Evolutionary conservation across 2,113 vertebrate genomes (phyloP).

Genomic region (Bos javanicus): DNA sequence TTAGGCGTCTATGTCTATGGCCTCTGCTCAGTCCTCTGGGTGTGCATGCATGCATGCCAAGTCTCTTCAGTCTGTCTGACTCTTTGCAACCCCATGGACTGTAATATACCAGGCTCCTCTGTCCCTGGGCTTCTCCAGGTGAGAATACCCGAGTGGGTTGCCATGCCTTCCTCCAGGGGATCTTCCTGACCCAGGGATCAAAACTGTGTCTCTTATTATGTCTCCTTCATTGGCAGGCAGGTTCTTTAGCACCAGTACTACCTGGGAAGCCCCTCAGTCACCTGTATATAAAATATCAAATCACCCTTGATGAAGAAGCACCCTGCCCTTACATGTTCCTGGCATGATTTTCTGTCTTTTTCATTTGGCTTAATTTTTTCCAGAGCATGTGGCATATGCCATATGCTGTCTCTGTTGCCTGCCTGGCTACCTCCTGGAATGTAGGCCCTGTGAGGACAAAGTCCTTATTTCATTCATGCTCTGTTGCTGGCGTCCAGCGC

Average conservation of each 20-base stretch:
- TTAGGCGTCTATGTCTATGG: neutral
- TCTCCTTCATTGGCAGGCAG: neutral
- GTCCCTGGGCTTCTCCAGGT: neutral
- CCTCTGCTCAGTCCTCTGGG: neutral
- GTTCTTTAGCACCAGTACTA: neutral
- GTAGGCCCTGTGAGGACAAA: neutral
- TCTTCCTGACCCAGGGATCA: neutral
- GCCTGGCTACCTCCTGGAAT: too few relatives aligned
- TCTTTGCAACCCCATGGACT: neutral
- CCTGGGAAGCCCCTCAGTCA: neutral
- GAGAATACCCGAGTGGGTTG: neutral
- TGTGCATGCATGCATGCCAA: neutral
- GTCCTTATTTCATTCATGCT: neutral
- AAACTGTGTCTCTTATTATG: neutral
- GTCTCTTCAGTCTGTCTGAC: neutral
- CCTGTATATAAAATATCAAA: neutral
- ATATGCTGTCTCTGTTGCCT: neutral
- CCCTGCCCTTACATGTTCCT: too few relatives aligned
- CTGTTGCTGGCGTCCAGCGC: rapidly evolving
- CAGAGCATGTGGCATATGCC: neutral
- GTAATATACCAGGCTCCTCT: neutral
- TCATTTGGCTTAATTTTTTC: neutral
- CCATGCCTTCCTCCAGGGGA: neutral
- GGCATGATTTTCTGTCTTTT: neutral
- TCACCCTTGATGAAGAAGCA: too few relatives aligned